Conservation (phyloP, 2,797 vertebrate species). For the Darevskia mixta region DNA sequence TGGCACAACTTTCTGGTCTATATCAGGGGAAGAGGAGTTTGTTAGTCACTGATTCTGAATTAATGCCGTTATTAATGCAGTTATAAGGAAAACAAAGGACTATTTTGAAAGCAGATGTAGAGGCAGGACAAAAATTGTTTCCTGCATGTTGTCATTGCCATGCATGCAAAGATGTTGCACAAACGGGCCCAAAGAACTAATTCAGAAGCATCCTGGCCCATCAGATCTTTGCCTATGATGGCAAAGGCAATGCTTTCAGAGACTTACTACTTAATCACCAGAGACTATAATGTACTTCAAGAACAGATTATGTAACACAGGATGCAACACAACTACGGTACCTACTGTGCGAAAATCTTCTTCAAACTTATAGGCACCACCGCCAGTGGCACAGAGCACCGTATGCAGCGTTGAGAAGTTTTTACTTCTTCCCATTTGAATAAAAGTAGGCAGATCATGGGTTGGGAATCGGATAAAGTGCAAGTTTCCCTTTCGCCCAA, state of each 20-base stretch:
- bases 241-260: background rate
- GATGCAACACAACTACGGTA: slow-evolving; percentile 46
- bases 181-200: background rate
- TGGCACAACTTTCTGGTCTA: background rate
- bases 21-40: background rate
- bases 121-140: background rate
- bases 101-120: background rate
- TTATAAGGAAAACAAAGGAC: background rate
- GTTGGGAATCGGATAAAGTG: slow-evolving; percentile 92
- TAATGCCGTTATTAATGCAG: background rate
- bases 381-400: slow-evolving; percentile 88
- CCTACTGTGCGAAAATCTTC: slow-evolving; percentile 90
- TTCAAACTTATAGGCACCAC: slow-evolving; percentile 90
- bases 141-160: too few relatives aligned
- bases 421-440: slow-evolving; percentile 91
- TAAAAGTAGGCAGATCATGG: slow-evolving; percentile 90
- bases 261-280: background rate
- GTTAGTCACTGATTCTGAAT: background rate
- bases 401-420: slow-evolving; percentile 91
- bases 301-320: slow-evolving; percentile 13
- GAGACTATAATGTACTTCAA: background rate
- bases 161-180: background rate
- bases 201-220: background rate
- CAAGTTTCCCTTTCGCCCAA: slow-evolving; percentile 88
- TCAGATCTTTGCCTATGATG: background rate